Evolutionary conservation across 2,888 invertebrate species (phyloP).

Genomic region (Drosophila flavopinicola): DNA sequence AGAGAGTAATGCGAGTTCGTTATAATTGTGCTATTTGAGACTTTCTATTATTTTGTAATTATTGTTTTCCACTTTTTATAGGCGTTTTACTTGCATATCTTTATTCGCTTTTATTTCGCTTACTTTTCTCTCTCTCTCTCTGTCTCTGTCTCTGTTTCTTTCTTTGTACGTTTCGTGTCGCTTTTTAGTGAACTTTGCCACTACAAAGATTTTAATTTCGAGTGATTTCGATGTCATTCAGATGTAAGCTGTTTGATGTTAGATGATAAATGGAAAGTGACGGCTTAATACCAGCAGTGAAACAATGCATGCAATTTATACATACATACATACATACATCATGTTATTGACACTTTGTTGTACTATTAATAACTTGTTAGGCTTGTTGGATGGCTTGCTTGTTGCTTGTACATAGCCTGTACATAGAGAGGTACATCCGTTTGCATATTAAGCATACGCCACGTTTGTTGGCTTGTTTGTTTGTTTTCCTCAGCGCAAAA

Average conservation of each 20-base stretch:
- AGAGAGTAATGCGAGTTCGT: conserved; percentile 5
- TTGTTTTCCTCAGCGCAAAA: conserved; percentile 44
- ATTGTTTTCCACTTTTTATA: conserved; percentile 41
- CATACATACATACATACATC: too few species aligned
- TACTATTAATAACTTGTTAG: conserved; percentile 53
- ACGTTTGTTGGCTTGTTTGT: too few species aligned
- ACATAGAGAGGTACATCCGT: conserved; percentile 39
- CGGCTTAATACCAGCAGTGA: conserved; percentile 27
- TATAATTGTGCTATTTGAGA: conserved; percentile 7
- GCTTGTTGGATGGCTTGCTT: conserved; percentile 49
- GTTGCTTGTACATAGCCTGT: conserved; percentile 1
- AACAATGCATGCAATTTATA: conserved; percentile 36
- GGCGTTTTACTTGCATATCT: conserved; percentile 8
- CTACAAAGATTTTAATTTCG: conserved; percentile 45
- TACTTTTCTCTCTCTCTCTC: conserved; percentile 26
- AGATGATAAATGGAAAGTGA: conserved; percentile 53
- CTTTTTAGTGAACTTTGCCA: conserved; percentile 58
- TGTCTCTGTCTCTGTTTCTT: conserved; percentile 6
- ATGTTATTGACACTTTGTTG: neutral
- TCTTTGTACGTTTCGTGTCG: conserved; percentile 9
- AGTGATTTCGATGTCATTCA: conserved; percentile 41
- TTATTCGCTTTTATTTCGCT: conserved; percentile 31
- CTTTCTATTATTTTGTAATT: conserved; percentile 51
- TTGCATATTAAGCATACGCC: conserved; percentile 51
- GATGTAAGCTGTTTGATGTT: too few species aligned